Conservation (phyloP, 2,888 invertebrate genomes). For the Drosophila nigritarsus region DNA sequence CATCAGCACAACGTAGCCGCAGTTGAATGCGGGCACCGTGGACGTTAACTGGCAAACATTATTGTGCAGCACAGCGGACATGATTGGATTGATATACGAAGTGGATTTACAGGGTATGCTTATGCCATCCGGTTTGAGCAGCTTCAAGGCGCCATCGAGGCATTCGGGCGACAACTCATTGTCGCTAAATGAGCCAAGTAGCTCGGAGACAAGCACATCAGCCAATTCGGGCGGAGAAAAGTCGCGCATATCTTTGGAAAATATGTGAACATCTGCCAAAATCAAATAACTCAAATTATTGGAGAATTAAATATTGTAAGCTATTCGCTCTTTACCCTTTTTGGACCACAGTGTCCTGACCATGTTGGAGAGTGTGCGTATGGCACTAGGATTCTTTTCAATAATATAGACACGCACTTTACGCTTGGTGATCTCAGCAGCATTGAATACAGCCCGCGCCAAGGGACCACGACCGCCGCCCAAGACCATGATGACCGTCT, state of each 20-base stretch:
- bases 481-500: slow-evolving; percentile 92
- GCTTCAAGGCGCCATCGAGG: slow-evolving; percentile 95
- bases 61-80: slow-evolving; percentile 94
- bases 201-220: slow-evolving; percentile 97
- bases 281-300: background rate
- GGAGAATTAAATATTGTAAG: background rate
- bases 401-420: slow-evolving; percentile 95
- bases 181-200: slow-evolving; percentile 98
- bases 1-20: slow-evolving; percentile 95
- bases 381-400: slow-evolving; percentile 99
- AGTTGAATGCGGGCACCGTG: slow-evolving; percentile 86
- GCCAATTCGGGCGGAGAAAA: slow-evolving; percentile 93
- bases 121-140: slow-evolving; percentile 93
- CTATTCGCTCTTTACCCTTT: slow-evolving; percentile 80
- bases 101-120: slow-evolving; percentile 96
- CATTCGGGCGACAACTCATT: slow-evolving; percentile 99
- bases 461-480: slow-evolving; percentile 98
- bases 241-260: slow-evolving; percentile 94
- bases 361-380: slow-evolving; percentile 92
- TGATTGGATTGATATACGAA: slow-evolving; percentile 96
- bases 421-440: slow-evolving; percentile 89
- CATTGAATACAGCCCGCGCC: slow-evolving; percentile 94
- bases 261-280: slow-evolving; percentile 88
- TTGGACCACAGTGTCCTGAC: slow-evolving; percentile 92
- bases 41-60: slow-evolving; percentile 87